Conservation (phyloP, 35 echinoderm and acorn worm genomes). For the Nesometra sesokonis region DNA sequence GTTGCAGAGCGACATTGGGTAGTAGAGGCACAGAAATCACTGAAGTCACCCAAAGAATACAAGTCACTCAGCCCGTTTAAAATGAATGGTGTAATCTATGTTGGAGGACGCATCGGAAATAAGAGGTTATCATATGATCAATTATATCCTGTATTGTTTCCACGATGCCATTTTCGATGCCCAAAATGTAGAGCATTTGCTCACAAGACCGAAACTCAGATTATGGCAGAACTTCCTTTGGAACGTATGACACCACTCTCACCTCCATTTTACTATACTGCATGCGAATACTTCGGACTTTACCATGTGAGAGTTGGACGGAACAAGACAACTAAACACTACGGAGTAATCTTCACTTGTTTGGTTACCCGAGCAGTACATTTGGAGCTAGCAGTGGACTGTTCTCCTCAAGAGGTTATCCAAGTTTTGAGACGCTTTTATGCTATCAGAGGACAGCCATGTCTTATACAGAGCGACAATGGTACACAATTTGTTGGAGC, state of each 20-base stretch:
- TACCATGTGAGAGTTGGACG: slow-evolving; percentile 18
- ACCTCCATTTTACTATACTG: slow-evolving; percentile 31
- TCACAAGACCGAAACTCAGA: slow-evolving; percentile 29
- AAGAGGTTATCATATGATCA: background rate
- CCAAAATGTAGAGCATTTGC: slow-evolving; percentile 16
- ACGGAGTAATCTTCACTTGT: background rate
- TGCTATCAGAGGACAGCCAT: background rate
- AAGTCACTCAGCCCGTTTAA: background rate
- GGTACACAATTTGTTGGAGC: background rate
- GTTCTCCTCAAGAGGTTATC: background rate
- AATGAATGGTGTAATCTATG: background rate
- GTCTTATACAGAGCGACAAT: background rate
- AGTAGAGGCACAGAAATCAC: background rate
- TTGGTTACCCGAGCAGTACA: background rate
- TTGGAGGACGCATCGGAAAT: background rate
- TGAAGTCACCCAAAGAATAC: background rate
- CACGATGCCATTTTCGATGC: slow-evolving; percentile 24
- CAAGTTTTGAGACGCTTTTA: background rate
- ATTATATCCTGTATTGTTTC: slow-evolving; percentile 10
- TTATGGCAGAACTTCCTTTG: slow-evolving; percentile 44
- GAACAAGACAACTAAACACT: slow-evolving; percentile 23
- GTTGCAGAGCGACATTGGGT: background rate
- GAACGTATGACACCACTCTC: slow-evolving; percentile 25
- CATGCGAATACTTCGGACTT: slow-evolving; percentile 38
- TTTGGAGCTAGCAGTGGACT: background rate